phyloP scores from a whole-genome alignment of 2,888 invertebrate genomes.

The Melanophora roralis region DNA sequence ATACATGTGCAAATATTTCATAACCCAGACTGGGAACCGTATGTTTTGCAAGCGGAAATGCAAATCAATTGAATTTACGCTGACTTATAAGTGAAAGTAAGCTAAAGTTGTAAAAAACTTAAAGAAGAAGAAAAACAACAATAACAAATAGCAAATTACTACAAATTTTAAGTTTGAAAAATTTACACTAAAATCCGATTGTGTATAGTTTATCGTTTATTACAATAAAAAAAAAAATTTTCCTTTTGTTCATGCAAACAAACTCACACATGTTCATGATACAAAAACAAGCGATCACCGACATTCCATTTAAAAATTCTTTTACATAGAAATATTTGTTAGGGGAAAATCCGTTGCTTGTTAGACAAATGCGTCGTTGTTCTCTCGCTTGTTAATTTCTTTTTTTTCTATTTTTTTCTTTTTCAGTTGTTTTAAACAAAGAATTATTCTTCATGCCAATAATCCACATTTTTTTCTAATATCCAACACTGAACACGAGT shows the following conservation, averaged over 20 bases:
- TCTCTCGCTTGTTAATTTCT: background rate
- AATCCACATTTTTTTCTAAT: background rate
- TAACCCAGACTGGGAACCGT: background rate
- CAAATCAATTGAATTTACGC: conserved; percentile 68
- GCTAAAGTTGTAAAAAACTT: conserved; percentile 34
- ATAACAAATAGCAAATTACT: background rate
- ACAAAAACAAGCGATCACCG: no score
- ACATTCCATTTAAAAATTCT: conserved; percentile 12
- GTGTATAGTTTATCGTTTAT: conserved; percentile 59
- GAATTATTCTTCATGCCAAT: conserved; percentile 15
- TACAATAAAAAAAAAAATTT: conserved; percentile 14
- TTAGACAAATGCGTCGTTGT: conserved; percentile 5
- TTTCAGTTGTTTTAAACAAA: conserved; percentile 28
- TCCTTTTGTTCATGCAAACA: conserved; percentile 17
- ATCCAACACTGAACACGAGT: no score
- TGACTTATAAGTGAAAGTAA: conserved; percentile 52
- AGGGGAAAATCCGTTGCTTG: conserved; percentile 27
- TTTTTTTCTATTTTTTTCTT: background rate
- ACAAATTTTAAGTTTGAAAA: background rate
- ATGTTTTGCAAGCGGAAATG: conserved; percentile 75
- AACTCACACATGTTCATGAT: no score
- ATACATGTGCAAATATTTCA: no score
- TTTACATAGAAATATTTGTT: conserved; percentile 18
- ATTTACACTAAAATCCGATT: conserved; percentile 43
- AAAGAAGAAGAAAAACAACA: background rate